Base-by-base conservation (phyloP, 2,888 invertebrate genomes). In the Dasysyrphus tricinctus region DNA sequence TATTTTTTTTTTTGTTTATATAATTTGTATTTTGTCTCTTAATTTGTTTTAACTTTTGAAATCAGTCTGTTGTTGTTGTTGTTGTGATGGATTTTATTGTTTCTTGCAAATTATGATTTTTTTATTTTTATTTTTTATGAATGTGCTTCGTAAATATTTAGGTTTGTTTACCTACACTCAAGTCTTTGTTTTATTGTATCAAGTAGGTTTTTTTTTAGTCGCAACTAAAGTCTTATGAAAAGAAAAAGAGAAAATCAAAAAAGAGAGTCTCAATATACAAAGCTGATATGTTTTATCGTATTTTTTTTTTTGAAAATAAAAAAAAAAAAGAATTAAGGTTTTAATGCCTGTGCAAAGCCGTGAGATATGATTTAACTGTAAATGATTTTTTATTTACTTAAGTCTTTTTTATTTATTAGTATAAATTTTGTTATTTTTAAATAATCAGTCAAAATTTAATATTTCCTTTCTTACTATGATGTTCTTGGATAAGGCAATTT, bases 151-250 rank as follows among this genome's bases (percentile, higher is more conserved):
- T 65, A 63, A 44, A 16, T 63, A 3, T 3, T 51, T 67, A 8
- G 39, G 42, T 44, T 6, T 49, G 24, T 24, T 24, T 72, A 54
- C 54, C 39, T 72, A 37, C 37, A 73, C 73, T 56, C 63, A 81
- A 85, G 85, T 85, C 85, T 85, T 85, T 81, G 54, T 70, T 79
- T 77, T 81, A 85, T 85, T 85, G 81, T 81, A 74, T 74, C 44
- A 77, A 47, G 80, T 73, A 7, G 7, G 7, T 51, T 34, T 59
- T 51, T 34, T 59, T 51, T 65, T n/a, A n/a, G 54, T 54, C 29
- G 51, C 12, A 42, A 39, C 5, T 11, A 37, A 44, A 67, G n/a
- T 24, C 51, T 51, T 51, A 32, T 14, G 32, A 7, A 34, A 42
- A 44, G 12, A 51, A 65, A 63, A 56, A 49, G n/a, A 32, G 24